Percentiles rank a stretch among this genome's conserved stretches.
Conservation (phyloP, 2,797 vertebrate genomes). For the Setipinna tenuifilis region DNA sequence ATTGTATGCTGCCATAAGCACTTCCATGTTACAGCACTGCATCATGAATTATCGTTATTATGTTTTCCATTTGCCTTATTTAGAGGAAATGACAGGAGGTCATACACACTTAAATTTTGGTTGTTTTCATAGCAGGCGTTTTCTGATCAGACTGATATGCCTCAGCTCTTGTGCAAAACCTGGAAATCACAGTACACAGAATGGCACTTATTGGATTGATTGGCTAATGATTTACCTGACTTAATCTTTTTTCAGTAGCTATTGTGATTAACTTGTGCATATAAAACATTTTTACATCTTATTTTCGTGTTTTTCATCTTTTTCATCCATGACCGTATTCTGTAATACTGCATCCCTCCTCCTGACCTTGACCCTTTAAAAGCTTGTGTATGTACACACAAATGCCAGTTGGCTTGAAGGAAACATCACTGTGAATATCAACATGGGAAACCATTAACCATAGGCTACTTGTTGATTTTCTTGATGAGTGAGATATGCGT, state of each 20-base stretch:
- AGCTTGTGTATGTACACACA: constrained; percentile 7
- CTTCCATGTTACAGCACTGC: neutral
- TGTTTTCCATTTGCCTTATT: constrained; percentile 9
- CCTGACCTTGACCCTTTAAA: constrained; percentile 4
- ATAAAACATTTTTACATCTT: constrained; percentile 10
- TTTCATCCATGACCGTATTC: neutral
- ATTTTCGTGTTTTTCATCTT: neutral
- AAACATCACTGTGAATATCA: constrained; percentile 29
- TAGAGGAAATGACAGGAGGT: neutral
- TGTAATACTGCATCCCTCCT: neutral
- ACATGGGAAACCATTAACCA: neutral
- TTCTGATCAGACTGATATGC: neutral
- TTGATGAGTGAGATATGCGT: neutral
- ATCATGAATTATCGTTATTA: neutral
- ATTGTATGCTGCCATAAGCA: neutral
- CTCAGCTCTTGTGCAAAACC: neutral
- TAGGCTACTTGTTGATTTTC: constrained; percentile 27
- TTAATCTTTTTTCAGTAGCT: constrained; percentile 4
- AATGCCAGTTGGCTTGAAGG: neutral
- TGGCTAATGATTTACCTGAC: neutral
- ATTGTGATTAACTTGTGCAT: neutral
- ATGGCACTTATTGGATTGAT: constrained; percentile 1
- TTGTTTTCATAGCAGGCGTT: neutral
- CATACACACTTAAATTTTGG: neutral
- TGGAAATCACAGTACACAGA: constrained; percentile 10